Evolutionary conservation across 2,888 invertebrate species (phyloP), one percentile per base, ranked within the genome.

Genomic region (Timandra comae): DNA sequence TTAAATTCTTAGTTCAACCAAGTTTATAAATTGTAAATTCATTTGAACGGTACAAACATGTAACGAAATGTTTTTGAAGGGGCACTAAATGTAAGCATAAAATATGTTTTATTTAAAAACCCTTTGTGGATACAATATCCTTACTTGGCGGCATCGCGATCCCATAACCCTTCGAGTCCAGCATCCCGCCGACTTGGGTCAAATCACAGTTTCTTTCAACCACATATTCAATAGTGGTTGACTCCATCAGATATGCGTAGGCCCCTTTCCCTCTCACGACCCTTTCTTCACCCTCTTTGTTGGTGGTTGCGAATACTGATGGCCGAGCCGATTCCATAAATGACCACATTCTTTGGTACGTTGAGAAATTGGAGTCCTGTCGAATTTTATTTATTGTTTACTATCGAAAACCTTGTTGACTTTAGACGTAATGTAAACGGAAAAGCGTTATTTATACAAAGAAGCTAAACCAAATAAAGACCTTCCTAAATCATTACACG

Each of bases 211-310:
- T 92, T 43, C 96, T 87, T 68, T 97, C 94, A 29, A 95, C 93
- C 22, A 93, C 93, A 64, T 98, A 99, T 68, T 99, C 99, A 45
- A 99, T 96, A 12, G 95, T 94, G 0, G 98, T 96, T 0, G 97
- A 98, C 77, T 99, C 99, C 96, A 99, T 98, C 13, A 99, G 88
- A 68, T 96, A 99, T 1, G 99, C 99, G 69, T 98, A 99, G 28
- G 91, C 90, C 25, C 94, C 93, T 67, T 94, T 94, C 8, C 91
- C 93, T 62, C 93, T 91, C 39, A 91, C 88, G 0, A 98, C 98
- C 19, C 96, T 88, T 12, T 96, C 94, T 3, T 98, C 96, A 0
- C 98, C 99, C 63, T 97, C 96, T 10, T 90, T 90, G 66, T 97
- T 98, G 52, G 90, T 92, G 27, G 90, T 88, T 0, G 94, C 92